These are phyloP conservation scores for Zootermopsis nevadensis DNA, from an alignment of 2,888 invertebrate species.

Conservation along the genomic window DNA sequence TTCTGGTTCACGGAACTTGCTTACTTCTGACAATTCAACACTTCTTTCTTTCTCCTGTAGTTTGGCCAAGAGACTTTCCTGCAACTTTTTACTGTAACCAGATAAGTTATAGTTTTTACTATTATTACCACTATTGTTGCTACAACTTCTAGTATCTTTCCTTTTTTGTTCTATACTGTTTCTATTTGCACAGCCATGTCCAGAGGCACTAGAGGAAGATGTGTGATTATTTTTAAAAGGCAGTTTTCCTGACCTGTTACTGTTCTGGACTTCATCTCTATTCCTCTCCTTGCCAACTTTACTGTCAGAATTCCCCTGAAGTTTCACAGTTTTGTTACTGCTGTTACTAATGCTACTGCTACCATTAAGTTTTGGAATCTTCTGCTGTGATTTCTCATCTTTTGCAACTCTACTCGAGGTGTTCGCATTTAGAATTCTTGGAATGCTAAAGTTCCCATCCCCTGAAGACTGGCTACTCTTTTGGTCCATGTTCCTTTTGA, in stretches of 20 bases:
- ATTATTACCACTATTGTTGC: neutral
- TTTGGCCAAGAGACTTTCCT: slow-evolving; percentile 45
- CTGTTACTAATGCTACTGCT: neutral
- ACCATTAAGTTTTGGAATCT: slow-evolving; percentile 18
- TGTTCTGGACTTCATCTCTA: neutral
- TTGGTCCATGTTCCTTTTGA: neutral
- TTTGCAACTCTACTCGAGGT: neutral
- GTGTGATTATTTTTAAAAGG: neutral
- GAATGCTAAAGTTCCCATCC: neutral
- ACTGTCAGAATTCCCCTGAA: slow-evolving; percentile 15
- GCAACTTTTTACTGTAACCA: slow-evolving; percentile 45
- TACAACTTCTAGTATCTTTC: neutral
- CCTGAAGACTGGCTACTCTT: neutral
- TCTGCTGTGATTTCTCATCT: neutral
- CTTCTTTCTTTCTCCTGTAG: slow-evolving; percentile 30
- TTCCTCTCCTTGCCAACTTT: slow-evolving; percentile 28
- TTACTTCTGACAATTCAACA: neutral
- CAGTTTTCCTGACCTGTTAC: neutral
- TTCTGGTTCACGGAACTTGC: slow-evolving; percentile 5
- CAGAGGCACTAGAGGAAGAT: slow-evolving; percentile 25
- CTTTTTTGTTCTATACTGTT: slow-evolving; percentile 9
- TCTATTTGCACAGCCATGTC: neutral
- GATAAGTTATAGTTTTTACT: slow-evolving; percentile 26
- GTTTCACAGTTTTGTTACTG: neutral
- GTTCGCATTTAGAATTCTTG: slow-evolving; percentile 4